Conservation (phyloP, 2,113 vertebrate genomes). For the Nycticryphes semicollaris region DNA sequence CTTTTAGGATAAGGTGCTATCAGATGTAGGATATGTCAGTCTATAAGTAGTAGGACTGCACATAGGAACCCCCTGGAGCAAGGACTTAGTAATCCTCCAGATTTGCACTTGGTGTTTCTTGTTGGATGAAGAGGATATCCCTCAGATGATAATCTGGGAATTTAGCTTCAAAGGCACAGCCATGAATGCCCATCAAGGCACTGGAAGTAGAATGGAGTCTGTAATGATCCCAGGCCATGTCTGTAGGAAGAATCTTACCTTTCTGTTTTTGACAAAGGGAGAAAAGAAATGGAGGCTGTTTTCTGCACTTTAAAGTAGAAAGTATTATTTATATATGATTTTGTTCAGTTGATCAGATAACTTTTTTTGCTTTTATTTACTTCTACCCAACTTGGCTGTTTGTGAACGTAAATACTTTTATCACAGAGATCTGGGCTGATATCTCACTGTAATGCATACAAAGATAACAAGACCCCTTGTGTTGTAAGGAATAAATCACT, state of each 20-base stretch:
- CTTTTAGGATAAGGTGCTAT: neutral
- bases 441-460: neutral
- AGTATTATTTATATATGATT: neutral
- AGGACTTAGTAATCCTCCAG: neutral
- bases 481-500: neutral
- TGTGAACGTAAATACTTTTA: neutral
- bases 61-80: neutral
- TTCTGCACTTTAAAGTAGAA: neutral
- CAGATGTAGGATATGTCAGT: neutral
- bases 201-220: neutral
- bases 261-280: neutral
- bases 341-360: neutral
- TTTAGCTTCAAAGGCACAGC: neutral
- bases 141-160: neutral
- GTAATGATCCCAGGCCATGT: neutral
- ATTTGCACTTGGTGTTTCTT: neutral
- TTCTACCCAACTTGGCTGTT: neutral
- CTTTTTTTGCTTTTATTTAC: neutral
- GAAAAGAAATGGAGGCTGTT: neutral
- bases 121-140: neutral
- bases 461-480: neutral
- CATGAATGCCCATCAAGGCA: neutral
- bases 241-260: neutral
- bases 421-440: neutral
- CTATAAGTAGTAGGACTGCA: neutral